A percentile compares a stretch with the other conserved stretches of the same genome.
Conservation (phyloP, 2,113 vertebrate genomes). For the Pelusios castaneus region DNA sequence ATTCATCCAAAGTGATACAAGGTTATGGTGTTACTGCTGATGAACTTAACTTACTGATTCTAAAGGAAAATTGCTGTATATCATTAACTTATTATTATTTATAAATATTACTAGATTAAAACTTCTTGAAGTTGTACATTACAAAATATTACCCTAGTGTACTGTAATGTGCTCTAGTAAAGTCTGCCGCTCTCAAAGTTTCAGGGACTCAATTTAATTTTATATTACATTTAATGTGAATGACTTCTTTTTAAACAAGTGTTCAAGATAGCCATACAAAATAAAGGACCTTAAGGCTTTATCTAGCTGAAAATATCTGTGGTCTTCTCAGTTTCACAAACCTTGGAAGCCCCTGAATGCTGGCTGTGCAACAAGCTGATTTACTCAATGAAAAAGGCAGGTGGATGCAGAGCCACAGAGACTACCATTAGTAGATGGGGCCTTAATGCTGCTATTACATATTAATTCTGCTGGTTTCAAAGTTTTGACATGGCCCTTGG, state of each 20-base stretch:
- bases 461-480: neutral
- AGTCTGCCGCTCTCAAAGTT: neutral
- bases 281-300: neutral
- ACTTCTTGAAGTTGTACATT: neutral
- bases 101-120: neutral
- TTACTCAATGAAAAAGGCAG: neutral
- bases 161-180: neutral
- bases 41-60: neutral
- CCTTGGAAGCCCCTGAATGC: neutral
- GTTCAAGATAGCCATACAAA: neutral
- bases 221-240: neutral
- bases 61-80: neutral
- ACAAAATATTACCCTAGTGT: neutral
- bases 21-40: neutral
- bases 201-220: slow-evolving; percentile 15
- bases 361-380: neutral
- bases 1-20: neutral
- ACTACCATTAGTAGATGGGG: neutral
- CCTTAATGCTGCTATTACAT: neutral
- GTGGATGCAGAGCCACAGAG: neutral
- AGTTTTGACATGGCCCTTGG: neutral
- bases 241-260: neutral
- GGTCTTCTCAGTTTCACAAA: neutral
- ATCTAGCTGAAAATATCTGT: neutral
- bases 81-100: neutral